phyloP scores from a whole-genome alignment of 2,797 vertebrate species.

The Novumbra hubbsi region DNA sequence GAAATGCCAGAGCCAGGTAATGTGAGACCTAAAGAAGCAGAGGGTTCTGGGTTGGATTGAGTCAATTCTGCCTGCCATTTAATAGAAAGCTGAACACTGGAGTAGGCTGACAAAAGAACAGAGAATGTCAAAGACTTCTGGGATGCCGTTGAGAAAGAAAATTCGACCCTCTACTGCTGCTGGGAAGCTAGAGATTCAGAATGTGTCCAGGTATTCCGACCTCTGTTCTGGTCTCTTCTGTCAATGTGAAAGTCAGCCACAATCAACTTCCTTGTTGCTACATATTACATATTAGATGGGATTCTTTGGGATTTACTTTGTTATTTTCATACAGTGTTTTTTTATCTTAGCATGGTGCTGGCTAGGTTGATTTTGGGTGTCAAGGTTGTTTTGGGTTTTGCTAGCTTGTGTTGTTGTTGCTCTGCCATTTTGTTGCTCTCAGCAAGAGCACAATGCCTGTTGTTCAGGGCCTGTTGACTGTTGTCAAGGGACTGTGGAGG shows the following conservation, averaged over 20 bases:
- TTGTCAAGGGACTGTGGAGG: slow-evolving; percentile 66
- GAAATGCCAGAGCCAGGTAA: slow-evolving; percentile 65
- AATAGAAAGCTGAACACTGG: slow-evolving; percentile 19
- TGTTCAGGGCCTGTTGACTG: slow-evolving; percentile 59
- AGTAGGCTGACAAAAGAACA: slow-evolving; percentile 1
- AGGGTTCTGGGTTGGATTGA: slow-evolving; percentile 31
- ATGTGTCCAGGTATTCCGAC: slow-evolving; percentile 68
- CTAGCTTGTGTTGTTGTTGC: slow-evolving; percentile 13
- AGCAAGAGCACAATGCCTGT: slow-evolving; percentile 13
- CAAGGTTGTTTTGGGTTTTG: slow-evolving; percentile 5
- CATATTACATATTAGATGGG: not conserved
- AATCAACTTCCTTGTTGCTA: not conserved
- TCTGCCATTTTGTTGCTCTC: slow-evolving; percentile 11
- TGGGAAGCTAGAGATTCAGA: slow-evolving; percentile 72
- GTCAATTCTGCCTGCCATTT: slow-evolving; percentile 10
- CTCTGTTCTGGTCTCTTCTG: not conserved
- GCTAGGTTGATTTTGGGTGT: not conserved
- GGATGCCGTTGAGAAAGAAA: slow-evolving; percentile 62
- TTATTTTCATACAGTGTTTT: not conserved
- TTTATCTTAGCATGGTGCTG: slow-evolving; percentile 15
- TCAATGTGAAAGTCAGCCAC: not conserved
- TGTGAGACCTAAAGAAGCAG: slow-evolving; percentile 47
- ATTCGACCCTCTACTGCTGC: slow-evolving; percentile 69
- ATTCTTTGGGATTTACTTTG: not conserved
- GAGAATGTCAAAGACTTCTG: slow-evolving; percentile 4